Evolutionary conservation across 2,797 vertebrate genomes (phyloP).

Genomic region (Phalloptychus januarius): DNA sequence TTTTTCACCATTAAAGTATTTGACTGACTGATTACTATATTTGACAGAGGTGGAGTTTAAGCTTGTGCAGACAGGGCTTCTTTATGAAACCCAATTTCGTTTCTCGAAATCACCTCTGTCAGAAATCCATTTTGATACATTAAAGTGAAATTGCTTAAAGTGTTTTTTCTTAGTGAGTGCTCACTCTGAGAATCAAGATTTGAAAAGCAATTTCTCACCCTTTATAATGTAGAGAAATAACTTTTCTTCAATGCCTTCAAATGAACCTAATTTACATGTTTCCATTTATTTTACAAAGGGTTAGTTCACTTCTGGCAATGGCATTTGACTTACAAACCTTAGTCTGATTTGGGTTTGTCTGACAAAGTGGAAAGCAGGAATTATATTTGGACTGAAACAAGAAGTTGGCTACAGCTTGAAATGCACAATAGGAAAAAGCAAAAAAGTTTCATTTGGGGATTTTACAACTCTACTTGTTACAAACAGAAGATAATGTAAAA

Average conservation of each 20-base stretch:
- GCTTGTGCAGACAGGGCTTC: background rate
- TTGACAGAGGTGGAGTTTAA: background rate
- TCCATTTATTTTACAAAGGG: conserved; percentile 30
- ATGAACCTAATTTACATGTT: conserved; percentile 9
- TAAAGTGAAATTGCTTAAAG: conserved; percentile 33
- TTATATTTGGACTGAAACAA: background rate
- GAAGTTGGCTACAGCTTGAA: background rate
- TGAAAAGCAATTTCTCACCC: conserved; percentile 16
- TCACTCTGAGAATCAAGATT: conserved; percentile 17
- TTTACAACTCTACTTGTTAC: background rate
- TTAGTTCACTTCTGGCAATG: background rate
- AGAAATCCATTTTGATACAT: conserved; percentile 35
- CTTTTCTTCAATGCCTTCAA: conserved; percentile 15
- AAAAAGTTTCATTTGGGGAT: background rate
- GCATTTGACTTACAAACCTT: background rate
- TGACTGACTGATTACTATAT: background rate
- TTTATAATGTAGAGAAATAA: conserved; percentile 10
- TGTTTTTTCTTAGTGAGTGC: conserved; percentile 13
- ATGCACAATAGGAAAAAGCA: background rate
- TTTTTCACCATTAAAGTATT: conserved; percentile 5
- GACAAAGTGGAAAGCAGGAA: background rate
- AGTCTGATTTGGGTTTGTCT: background rate
- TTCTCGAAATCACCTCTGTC: conserved; percentile 25
- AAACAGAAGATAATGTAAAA: background rate
- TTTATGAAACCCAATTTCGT: conserved; percentile 29